These are phyloP conservation scores for Pontoporia blainvillei DNA, from an alignment of 2,113 vertebrate genomes.

Conservation along the genomic window DNA sequence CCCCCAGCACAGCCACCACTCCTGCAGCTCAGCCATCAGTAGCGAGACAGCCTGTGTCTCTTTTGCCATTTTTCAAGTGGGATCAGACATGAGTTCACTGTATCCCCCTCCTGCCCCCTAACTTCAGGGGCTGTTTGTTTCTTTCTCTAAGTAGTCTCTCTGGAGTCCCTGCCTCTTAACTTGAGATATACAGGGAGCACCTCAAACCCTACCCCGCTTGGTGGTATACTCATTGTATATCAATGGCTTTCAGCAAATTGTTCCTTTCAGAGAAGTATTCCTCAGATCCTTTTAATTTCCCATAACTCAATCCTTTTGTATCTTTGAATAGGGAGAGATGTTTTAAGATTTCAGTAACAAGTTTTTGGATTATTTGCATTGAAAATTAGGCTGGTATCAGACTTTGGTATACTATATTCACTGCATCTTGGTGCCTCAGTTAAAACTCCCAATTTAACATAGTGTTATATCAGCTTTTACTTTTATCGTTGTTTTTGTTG, in stretches of 20 bases:
- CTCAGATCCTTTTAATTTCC: not conserved
- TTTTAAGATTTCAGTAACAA: not conserved
- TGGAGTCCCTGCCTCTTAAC: not conserved
- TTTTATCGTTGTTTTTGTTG: not conserved
- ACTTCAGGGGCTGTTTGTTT: not conserved
- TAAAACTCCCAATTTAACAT: not conserved
- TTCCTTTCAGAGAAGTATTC: not conserved
- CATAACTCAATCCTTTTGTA: not conserved
- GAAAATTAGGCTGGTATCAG: not conserved
- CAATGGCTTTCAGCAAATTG: not conserved
- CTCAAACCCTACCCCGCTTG: not conserved
- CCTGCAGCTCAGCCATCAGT: not conserved
- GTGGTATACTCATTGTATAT: not conserved
- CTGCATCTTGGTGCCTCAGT: not conserved
- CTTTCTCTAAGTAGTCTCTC: not conserved
- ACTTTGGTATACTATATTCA: not conserved
- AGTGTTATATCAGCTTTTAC: not conserved
- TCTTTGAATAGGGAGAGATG: not conserved
- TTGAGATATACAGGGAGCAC: not conserved
- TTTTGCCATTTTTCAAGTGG: not conserved
- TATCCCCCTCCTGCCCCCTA: rapidly evolving
- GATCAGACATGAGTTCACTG: not conserved
- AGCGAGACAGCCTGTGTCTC: not conserved
- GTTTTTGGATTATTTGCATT: not conserved
- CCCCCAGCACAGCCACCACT: not conserved